Conservation (phyloP, 2,888 invertebrate genomes). For the Camptogramma bilineatum region DNA sequence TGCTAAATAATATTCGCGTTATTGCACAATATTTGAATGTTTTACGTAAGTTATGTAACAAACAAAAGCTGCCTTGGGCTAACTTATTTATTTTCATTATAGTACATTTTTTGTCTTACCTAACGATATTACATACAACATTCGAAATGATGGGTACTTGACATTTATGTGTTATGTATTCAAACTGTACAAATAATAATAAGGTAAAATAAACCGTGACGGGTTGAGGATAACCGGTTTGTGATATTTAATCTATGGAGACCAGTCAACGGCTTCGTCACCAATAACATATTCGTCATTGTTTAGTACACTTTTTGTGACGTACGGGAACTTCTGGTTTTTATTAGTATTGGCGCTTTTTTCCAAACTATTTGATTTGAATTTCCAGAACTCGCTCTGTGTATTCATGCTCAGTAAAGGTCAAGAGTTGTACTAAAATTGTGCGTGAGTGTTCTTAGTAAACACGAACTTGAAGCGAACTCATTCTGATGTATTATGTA, state of each 20-base stretch:
- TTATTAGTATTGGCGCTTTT: neutral
- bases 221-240: constrained; percentile 49
- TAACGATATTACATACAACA: neutral
- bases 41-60: neutral
- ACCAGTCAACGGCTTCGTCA: constrained; percentile 44
- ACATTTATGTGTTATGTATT: constrained; percentile 2
- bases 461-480: neutral
- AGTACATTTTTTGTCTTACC: constrained; percentile 1
- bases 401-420: constrained; percentile 6
- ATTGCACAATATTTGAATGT: neutral
- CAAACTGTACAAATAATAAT: constrained; percentile 34
- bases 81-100: neutral
- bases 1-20: neutral
- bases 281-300: constrained; percentile 50
- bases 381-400: neutral
- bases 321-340: constrained; percentile 41
- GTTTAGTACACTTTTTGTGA: constrained; percentile 37
- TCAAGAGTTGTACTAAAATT: constrained; percentile 13
- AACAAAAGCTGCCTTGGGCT: neutral
- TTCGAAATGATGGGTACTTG: neutral
- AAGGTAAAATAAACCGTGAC: constrained; percentile 31
- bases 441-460: neutral
- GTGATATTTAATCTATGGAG: constrained; percentile 26
- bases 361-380: constrained; percentile 9
- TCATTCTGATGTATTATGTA: neutral